Conservation (phyloP, 2,797 vertebrate genomes). For the Alauda arvensis region DNA sequence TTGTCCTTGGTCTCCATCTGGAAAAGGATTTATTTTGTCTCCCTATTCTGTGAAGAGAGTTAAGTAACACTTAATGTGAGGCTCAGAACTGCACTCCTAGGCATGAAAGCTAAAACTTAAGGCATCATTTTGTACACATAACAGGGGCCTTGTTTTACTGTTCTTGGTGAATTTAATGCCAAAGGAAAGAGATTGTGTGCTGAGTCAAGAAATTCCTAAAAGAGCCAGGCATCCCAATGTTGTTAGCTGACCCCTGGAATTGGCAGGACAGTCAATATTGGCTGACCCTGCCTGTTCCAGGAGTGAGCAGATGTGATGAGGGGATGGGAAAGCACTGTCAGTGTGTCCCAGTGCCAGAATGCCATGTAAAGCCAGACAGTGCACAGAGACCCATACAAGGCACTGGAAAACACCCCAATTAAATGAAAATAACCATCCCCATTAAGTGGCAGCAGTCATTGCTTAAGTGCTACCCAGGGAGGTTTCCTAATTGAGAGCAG, state of each 20-base stretch:
- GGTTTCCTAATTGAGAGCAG: constrained; percentile 20
- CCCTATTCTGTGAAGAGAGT: background rate
- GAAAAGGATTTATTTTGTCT: background rate
- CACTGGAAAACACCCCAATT: constrained; percentile 13
- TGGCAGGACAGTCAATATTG: background rate
- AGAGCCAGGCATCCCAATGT: background rate
- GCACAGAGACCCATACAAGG: background rate
- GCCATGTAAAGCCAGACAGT: background rate
- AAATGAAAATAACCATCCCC: constrained; percentile 18
- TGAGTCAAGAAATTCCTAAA: background rate
- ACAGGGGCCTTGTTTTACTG: background rate
- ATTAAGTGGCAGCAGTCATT: constrained; percentile 17
- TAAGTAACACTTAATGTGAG: background rate
- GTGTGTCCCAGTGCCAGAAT: accelerated
- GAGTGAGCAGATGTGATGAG: background rate
- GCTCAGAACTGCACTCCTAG: background rate
- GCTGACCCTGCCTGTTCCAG: background rate
- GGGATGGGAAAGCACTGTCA: background rate
- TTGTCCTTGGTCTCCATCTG: background rate
- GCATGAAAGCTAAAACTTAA: background rate
- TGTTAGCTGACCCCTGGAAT: background rate
- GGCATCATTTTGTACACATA: background rate
- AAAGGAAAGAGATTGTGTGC: background rate
- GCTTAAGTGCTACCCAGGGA: constrained; percentile 14
- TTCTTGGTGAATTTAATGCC: background rate